Evolutionary conservation across 2,113 vertebrate genomes (phyloP), one percentile per base, ranked within the genome.

Genomic region (Protobothrops flavoviridis): DNA sequence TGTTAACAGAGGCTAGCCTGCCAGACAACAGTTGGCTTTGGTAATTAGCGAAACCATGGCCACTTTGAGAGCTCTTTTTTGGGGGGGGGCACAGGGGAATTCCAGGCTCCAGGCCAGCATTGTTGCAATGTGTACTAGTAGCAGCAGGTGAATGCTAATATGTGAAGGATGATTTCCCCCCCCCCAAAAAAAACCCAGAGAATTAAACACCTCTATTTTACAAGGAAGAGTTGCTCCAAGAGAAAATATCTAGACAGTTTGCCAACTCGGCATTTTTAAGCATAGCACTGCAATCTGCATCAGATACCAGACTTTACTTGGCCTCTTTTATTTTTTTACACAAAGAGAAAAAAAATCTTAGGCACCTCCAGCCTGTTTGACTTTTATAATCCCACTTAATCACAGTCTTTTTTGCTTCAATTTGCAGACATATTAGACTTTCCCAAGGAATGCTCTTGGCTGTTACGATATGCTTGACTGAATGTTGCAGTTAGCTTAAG

Each of bases 11-110:
- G 56, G 93, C 85, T 92, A 94, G 95, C 95, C 96, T 96, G 94
- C 91, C 95, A 97, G 95, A 96, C 95, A 97, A 96, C 96, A 97
- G 96, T 96, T 94, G 89, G 95, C 94, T 96, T 97, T 91, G 93
- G 92, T 96, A 96, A 97, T 97, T 96, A 97, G 95, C 94, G 94
- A 94, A 85, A 96, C 93, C 91, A 91, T 90, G 88, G 94, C 59
- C 95, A 96, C 94, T 97, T 94, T 94, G 93, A 93, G 95, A 96
- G 94, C 90, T 94, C 94, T 97, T 87, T 94, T 94, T 9, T 39
- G 39, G 39, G 45, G 45, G 93, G 81, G 90, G 93, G 20, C 43
- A 95, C 95, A 93, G 50, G 94, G 92, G 96, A 97, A 94, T 93
- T 89, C 92, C 92, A 92, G 94, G 93, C 55, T 96, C 92, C 55